These are phyloP conservation scores for Lycorma delicatula DNA, from an alignment of 1,140 invertebrate species.

Conservation along the genomic window DNA sequence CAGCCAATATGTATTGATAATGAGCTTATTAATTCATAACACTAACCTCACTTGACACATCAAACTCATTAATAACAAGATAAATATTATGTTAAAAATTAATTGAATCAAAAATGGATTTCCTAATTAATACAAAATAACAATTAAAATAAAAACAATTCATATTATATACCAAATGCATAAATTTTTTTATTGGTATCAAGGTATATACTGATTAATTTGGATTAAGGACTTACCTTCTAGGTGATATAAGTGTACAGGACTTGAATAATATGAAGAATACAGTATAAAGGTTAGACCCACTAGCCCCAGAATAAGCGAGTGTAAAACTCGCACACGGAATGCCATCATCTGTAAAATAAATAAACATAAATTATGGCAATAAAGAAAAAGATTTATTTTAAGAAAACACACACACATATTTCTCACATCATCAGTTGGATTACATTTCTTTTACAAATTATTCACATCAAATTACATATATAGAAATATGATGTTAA, in stretches of 20 bases:
- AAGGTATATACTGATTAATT: background rate
- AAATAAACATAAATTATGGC: no score
- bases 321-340: constrained; percentile 24
- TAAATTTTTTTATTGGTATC: background rate
- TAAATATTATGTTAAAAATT: background rate
- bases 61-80: background rate
- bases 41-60: no score
- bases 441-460: no score
- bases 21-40: no score
- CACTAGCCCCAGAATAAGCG: constrained; percentile 23
- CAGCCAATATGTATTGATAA: no score
- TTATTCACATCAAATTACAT: no score
- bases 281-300: constrained; percentile 23
- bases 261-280: constrained; percentile 24
- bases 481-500: no score
- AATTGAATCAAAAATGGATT: background rate
- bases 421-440: no score
- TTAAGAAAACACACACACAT: no score
- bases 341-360: constrained; percentile 26
- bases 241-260: constrained; percentile 24
- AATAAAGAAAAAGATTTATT: no score
- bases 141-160: background rate
- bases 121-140: background rate
- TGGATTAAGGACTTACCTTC: constrained; percentile 13
- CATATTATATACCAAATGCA: background rate